A percentile compares a stretch with the other conserved stretches of the same genome.
These are phyloP conservation scores for Acanthosepion pharaonis DNA, from an alignment of 2,888 invertebrate genomes.

Conservation along the genomic window DNA sequence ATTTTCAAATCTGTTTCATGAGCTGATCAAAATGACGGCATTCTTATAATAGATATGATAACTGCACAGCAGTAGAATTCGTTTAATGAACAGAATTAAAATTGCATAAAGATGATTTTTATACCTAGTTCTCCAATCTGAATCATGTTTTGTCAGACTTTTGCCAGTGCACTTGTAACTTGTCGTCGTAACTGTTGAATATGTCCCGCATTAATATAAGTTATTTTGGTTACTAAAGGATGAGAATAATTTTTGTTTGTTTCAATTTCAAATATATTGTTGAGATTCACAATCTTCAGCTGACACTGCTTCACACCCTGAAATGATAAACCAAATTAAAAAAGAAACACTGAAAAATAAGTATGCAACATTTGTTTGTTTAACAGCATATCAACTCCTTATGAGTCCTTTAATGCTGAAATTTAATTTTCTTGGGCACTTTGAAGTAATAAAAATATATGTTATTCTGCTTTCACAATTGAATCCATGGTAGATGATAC, in stretches of 20 bases:
- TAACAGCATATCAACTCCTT: no score
- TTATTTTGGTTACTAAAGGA: not conserved
- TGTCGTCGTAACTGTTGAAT: not conserved
- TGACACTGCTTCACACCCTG: slow-evolving; percentile 40
- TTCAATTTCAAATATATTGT: slow-evolving; percentile 40
- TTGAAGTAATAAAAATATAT: no score
- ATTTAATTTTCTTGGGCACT: no score
- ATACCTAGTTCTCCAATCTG: not conserved
- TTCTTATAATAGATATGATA: not conserved
- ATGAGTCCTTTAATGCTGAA: no score
- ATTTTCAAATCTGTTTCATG: not conserved
- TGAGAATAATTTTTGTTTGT: not conserved
- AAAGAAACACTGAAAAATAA: not conserved
- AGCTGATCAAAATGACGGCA: no score
- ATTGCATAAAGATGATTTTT: not conserved
- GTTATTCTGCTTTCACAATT: no score
- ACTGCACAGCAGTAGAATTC: not conserved
- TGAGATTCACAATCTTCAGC: slow-evolving; percentile 24
- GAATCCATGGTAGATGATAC: no score
- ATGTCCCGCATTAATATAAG: not conserved
- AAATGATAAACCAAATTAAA: not conserved
- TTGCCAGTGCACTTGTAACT: not conserved
- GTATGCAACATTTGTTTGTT: not conserved
- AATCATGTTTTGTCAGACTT: not conserved
- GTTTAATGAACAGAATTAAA: not conserved